Evolutionary conservation across 1,140 invertebrate genomes (phyloP).

Genomic region (Nilaparvata lugens): DNA sequence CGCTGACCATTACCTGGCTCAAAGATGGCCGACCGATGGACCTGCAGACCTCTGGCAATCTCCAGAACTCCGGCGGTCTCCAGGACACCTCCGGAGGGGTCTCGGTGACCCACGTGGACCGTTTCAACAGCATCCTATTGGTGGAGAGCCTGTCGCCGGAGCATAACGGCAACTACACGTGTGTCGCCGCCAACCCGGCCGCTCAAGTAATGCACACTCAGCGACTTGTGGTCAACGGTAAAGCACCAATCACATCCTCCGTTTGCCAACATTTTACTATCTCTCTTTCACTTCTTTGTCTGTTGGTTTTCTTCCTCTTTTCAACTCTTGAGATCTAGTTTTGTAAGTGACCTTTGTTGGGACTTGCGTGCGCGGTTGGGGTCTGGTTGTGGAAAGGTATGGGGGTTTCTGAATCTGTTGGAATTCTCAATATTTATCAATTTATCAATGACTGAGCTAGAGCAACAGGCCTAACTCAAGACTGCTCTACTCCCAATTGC

Average conservation of each 20-base stretch:
- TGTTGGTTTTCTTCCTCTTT: constrained; percentile 19
- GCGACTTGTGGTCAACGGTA: constrained; percentile 72
- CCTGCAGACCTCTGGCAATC: constrained; percentile 18
- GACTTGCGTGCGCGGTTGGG: no score
- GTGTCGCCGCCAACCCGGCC: constrained; percentile 59
- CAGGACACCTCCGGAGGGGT: no score
- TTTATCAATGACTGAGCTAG: no score
- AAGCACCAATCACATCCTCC: constrained; percentile 28
- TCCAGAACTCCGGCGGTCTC: constrained; percentile 38
- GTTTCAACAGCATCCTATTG: constrained; percentile 67
- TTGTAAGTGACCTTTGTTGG: no score
- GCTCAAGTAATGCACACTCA: constrained; percentile 63
- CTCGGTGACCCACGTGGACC: constrained; percentile 59
- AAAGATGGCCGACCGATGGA: constrained; percentile 61
- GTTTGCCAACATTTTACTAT: constrained; percentile 1
- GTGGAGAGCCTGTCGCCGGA: constrained; percentile 66
- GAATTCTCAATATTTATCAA: no score
- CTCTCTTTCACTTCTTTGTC: constrained; percentile 24
- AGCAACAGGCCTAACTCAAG: no score
- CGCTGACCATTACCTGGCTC: constrained; percentile 64
- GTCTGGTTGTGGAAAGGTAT: no score
- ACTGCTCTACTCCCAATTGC: no score
- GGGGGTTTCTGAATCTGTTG: no score
- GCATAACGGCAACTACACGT: constrained; percentile 69
- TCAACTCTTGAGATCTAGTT: constrained; percentile 4